Base-by-base conservation (phyloP, 2,888 invertebrate genomes). In the Slavum lentiscoides region DNA sequence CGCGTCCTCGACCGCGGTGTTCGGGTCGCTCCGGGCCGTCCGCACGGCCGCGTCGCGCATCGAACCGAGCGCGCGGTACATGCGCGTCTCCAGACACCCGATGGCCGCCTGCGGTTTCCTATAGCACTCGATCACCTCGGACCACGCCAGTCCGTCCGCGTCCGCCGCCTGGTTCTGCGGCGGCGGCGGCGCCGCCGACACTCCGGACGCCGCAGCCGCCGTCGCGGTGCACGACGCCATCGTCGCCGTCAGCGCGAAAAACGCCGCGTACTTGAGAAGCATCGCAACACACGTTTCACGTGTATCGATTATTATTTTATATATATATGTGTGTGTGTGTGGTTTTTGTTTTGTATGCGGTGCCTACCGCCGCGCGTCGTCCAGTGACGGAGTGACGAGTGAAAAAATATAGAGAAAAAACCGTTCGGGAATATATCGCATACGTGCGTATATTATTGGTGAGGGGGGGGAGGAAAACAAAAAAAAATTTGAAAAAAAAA, bases 51-150 rank as follows among this genome's bases (percentile, higher is more conserved):
- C 17, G 21, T 77, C 77, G 61, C 77, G 77, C 30, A 69, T 17
- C 69, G 70, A 68, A 21, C 2, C 17, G 17, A 70, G 43, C 15
- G 77, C 70, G 7, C 77, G 77, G 37, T 21, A 55, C 77, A 77
- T 77, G 17, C 77, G 77, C n/a, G 70, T 8, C 23, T 77, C 70
- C 70, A 77, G 70, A 17, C 77, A 77, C 13, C 62, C 70, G 62
- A 62, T 62, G 53, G 70, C 70, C 53, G 70, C 30, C 11, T 39
- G 61, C 21, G 77, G 77, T 15, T 69, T 23, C 62, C 64, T 55
- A 62, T 69, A 77, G 70, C 77, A 77, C 19, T 64, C 39, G 62
- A 70, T 62, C 61, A 77, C 77, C 19, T 77, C 61, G 58, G 61
- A 17, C 77, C 77, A 77, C 17, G 70, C 15, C 2, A 55, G 37